Evolutionary conservation across 2,797 vertebrate genomes (phyloP), one percentile per base, ranked within the genome.

Genomic region (Rhynchonycteris naso): DNA sequence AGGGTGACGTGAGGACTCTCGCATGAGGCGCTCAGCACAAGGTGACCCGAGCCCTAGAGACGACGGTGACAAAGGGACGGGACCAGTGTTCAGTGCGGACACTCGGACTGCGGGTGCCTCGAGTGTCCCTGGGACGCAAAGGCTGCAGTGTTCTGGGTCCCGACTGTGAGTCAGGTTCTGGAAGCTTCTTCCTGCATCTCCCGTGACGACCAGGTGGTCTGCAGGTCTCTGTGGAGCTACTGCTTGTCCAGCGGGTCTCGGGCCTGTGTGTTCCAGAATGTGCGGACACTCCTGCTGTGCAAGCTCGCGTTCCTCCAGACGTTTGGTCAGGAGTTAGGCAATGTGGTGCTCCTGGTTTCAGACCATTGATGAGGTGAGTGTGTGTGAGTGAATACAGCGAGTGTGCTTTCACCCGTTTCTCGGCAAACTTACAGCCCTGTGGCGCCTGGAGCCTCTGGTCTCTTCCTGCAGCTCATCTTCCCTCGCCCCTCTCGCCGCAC

Each of bases 21-120:
- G 38, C 0, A 7, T 1, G 8, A 15, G 21, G 33, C 1, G 0
- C n/a, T 13, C 30, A 5, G 59, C 7, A 0, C 65, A 7, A 0
- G 13, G 71, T 35, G 80, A 21, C 59, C 1, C 10, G 3, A 0
- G 3, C 21, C 26, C 15, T 1, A 2, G 66, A 28, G 81, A 68
- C 1, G 0, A 0, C 11, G 16, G 66, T 8, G 18, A 4, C 22
- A 7, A 0, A 19, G 65, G 76, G 52, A 3, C 30, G 33, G 30
- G 6, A 65, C 12, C 69, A 38, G 26, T 2, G 1, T 18, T 3
- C 1, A 1, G 7, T 2, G 35, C 35, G 61, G 15, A 4, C 30
- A 4, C 69, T 8, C 2, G 35, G 24, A 21, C 9, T 0, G 7
- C 2, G 28, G 66, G 24, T 61, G 43, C 11, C 21, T 22, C 13